Evolutionary conservation across 2,797 vertebrate species (phyloP).

Genomic region (Atherinosoma microstoma): DNA sequence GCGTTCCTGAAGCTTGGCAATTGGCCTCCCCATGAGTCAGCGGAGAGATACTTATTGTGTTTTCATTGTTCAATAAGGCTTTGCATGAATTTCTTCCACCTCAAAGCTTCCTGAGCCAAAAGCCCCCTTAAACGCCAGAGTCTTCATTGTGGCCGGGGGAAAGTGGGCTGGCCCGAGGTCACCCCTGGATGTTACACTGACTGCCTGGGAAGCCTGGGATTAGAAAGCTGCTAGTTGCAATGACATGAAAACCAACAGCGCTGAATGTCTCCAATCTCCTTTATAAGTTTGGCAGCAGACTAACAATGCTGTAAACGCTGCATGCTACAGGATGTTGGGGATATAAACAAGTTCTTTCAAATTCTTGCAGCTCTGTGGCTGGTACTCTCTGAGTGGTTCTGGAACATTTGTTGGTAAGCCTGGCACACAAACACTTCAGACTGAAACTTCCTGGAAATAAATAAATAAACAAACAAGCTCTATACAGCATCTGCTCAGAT

Average conservation of each 20-base stretch:
- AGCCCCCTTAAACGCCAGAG: slow-evolving; percentile 63
- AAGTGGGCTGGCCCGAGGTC: slow-evolving; percentile 71
- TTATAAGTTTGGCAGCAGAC: slow-evolving; percentile 66
- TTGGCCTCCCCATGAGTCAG: slow-evolving; percentile 60
- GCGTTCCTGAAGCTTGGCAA: slow-evolving; percentile 53
- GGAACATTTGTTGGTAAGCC: slow-evolving; percentile 53
- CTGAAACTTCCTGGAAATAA: slow-evolving; percentile 72
- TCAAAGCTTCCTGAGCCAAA: slow-evolving; percentile 65
- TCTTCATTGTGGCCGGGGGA: slow-evolving; percentile 72
- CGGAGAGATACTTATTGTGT: slow-evolving; percentile 63
- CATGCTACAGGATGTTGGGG: slow-evolving; percentile 49
- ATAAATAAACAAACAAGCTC: slow-evolving; percentile 75
- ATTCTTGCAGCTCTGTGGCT: slow-evolving; percentile 40
- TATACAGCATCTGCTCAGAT: slow-evolving; percentile 76
- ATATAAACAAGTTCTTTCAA: slow-evolving; percentile 60
- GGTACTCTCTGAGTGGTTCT: slow-evolving; percentile 41
- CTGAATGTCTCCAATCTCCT: slow-evolving; percentile 58
- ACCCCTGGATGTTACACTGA: slow-evolving; percentile 61
- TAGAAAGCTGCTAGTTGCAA: slow-evolving; percentile 63
- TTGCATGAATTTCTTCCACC: slow-evolving; percentile 69
- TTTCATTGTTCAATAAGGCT: slow-evolving; percentile 75
- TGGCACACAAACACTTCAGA: slow-evolving; percentile 59
- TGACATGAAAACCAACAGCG: slow-evolving; percentile 46
- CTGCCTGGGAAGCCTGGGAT: slow-evolving; percentile 68
- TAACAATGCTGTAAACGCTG: slow-evolving; percentile 65